phyloP scores from a whole-genome alignment of 1,140 invertebrate species.

The Leptinotarsa defecta region DNA sequence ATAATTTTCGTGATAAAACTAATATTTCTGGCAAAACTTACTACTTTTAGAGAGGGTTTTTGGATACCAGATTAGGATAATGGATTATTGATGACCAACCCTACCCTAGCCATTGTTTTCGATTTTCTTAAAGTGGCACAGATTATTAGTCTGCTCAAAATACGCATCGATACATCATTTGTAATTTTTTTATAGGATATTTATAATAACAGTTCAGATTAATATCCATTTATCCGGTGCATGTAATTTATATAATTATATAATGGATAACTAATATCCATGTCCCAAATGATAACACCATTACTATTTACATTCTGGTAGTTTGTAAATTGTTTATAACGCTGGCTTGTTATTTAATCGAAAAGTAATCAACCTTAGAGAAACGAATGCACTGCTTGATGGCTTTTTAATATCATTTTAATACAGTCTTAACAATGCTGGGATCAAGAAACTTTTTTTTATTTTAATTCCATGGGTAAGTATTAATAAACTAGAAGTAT shows the following conservation, averaged over 20 bases:
- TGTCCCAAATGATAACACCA: background rate
- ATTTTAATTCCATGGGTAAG: background rate
- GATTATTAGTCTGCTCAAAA: too few species aligned
- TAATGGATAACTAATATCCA: background rate
- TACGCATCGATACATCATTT: background rate
- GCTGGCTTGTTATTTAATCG: background rate
- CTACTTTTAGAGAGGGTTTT: too few species aligned
- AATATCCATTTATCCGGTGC: conserved; percentile 1
- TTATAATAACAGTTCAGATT: background rate
- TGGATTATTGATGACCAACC: too few species aligned
- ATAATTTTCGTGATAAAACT: too few species aligned
- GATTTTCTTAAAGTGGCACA: too few species aligned
- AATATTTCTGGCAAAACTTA: too few species aligned
- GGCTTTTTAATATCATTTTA: conserved; percentile 25
- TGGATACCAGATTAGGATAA: too few species aligned
- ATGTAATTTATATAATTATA: background rate
- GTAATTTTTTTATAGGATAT: background rate
- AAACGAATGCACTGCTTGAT: conserved; percentile 11
- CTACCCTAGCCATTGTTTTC: too few species aligned
- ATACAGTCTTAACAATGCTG: conserved; percentile 18
- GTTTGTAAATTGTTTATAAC: background rate
- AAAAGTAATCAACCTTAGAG: background rate
- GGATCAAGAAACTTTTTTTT: background rate
- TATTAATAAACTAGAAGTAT: background rate
- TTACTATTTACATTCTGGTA: background rate